Base-by-base conservation (phyloP, 2,888 invertebrate species). In the Deladenus siricidicola region DNA sequence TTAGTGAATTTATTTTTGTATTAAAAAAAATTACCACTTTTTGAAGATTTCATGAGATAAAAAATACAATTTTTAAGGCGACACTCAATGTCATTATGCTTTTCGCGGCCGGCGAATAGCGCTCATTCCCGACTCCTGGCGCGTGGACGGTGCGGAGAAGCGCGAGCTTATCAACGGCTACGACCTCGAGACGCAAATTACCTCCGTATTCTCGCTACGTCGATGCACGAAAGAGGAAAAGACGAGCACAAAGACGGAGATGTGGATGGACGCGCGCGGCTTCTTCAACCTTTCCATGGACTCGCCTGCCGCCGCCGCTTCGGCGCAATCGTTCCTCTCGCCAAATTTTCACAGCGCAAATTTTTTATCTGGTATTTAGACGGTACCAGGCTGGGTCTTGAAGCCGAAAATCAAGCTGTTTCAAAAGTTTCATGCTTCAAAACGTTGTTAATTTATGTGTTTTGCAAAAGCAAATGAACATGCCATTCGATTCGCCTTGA, bases 161-260 rank as follows among this genome's bases (percentile, higher is more conserved):
- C 2, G 47, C 23, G 59, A 69, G 44, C 55, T 61, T 23, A 23
- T 69, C 14, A 49, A 61, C 53, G 68, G 57, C 39, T 70, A 69
- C 28, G 67, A 67, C 29, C 17, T 57, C 4, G 61, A 66, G 1
- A 44, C 66, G 17, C 56, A 49, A 19, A 51, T 30, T 8, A 66
- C 65, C 49, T 56, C 39, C 21, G 24, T 65, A 4, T 68, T 67
- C 42, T 14, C 24, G 26, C 23, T 67, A 14, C 60, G 69, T 17
- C 23, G 44, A 24, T 55, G 60, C 19, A 51, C 61, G 17, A 49
- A 60, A 24, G 54, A 47, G 17, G 67, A 67, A 55, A 65, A 49
- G 29, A 26, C 29, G 19, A 57, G 48, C 17, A 58, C 58, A 10
- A 61, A 58, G 42, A 61, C 19, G 28, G 61, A 61, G 34, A 24